Evolutionary conservation across 2,797 vertebrate species (phyloP), one percentile per base, ranked within the genome.

Genomic region (Diplodus sargus): DNA sequence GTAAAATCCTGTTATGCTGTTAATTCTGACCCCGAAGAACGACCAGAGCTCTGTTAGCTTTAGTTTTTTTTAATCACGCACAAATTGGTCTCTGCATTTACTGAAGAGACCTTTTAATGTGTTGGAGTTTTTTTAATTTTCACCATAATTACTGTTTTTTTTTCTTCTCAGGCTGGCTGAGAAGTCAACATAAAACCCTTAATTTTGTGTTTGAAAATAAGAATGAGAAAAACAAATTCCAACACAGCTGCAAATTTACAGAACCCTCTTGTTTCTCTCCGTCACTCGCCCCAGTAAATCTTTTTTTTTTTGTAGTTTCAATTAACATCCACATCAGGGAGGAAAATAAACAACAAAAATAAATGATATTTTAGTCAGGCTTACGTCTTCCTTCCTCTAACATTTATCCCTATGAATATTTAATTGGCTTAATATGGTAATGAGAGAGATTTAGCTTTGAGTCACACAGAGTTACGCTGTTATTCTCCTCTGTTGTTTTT

Each of bases 381-480:
- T 69, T 79, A 74, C 62, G 67, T 43, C 52, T 70, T 78, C 78
- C 88, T 87, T 90, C 84, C 72, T 85, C 62, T 90, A 83, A 78
- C 84, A 91, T 92, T 93, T 90, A 91, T 83, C 58, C 58, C 59
- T 70, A 89, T 94, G 5, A 89, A 92, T 94, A 89, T 94, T 95
- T 93, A 80, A 94, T 94, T 92, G 70, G 68, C 90, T 91, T 88
- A 79, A 79, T 90, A 92, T 90, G 88, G 82, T 92, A 90, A 94
- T 88, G 78, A 89, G 63, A 53, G 66, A 81, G 81, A 79, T 89
- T 90, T 82, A 78, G 67, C 83, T 84, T 83, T 83, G 79, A 88
- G 78, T 90, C 90, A 78, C 71, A 71, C 83, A 78, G 78, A 89
- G 90, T 80, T 83, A 52, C 75, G 85, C 47, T n/a, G n/a, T 74